Evolutionary conservation across 2,797 vertebrate genomes (phyloP).

Genomic region (Gobio occitaniae): DNA sequence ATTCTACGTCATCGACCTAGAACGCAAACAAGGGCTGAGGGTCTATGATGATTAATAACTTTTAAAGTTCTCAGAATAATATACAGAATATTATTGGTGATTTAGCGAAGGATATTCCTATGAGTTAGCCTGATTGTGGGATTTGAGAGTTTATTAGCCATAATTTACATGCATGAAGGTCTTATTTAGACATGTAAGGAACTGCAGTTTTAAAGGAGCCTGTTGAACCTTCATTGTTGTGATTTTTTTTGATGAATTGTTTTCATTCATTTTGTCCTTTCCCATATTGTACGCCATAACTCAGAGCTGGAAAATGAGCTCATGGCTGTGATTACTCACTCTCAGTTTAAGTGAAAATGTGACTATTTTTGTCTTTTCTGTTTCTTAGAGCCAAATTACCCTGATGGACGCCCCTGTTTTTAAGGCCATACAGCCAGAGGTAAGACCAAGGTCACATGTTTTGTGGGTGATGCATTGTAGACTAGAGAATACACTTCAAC

Average conservation of each 20-base stretch:
- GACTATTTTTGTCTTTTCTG: slow-evolving; percentile 5
- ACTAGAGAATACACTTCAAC: not conserved
- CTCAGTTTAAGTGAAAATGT: not conserved
- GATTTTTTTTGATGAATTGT: slow-evolving; percentile 13
- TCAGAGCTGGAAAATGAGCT: slow-evolving; percentile 34
- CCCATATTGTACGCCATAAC: slow-evolving; percentile 4
- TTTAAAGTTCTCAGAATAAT: no score
- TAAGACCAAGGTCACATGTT: slow-evolving; percentile 68
- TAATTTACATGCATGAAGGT: not conserved
- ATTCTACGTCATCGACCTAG: no score
- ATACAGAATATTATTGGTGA: not conserved
- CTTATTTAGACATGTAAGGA: slow-evolving; percentile 4
- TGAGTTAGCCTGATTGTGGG: not conserved
- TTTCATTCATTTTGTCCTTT: slow-evolving; percentile 10
- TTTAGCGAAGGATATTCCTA: not conserved
- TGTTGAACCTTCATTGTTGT: not conserved
- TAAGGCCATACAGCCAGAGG: slow-evolving; percentile 95
- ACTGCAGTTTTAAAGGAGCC: not conserved
- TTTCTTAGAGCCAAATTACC: slow-evolving; percentile 90
- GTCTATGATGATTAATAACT: not conserved
- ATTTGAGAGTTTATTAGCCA: slow-evolving; percentile 4
- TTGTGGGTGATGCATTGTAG: not conserved
- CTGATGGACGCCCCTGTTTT: slow-evolving; percentile 94
- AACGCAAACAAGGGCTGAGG: no score
- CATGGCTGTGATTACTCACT: not conserved